Base-by-base conservation (phyloP, 2,888 invertebrate genomes). In the Ophonus ardosiacus region DNA sequence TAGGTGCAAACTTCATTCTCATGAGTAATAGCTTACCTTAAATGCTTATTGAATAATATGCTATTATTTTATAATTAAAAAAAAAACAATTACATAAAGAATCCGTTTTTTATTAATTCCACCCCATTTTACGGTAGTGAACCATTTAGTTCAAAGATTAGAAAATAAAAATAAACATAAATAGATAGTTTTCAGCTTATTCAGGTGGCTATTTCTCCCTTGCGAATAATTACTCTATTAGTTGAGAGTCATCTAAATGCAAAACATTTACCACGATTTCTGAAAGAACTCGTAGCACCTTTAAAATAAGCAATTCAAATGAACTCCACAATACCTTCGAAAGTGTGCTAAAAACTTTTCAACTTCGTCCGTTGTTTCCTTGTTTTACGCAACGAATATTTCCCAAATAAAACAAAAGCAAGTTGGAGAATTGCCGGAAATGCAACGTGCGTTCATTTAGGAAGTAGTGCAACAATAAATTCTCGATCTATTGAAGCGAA, bases 381-480 rank as follows among this genome's bases (percentile, higher is more conserved):
- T 68, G 31, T 68, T 38, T 68, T 68, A 68, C 68, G 68, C 68
- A 38, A 15, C 40, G 21, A 82, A 71, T 63, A 63, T 63, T 63
- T 63, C 24, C 17, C 15, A 63, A 63, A 71, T 57, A 71, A 38
- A 82, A 68, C 59, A 82, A 57, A 38, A 80, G 61, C 21, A 18
- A 56, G 74, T 40, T 7, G 65, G 13, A 68, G 51, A 81, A 81
- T 56, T 81, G 68, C 5, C 21, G 31, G 63, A 43, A 65, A 21
- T 13, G 63, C 63, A 81, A 71, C 82, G 71, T 82, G 71, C 71
- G 57, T 57, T 59, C 82, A 82, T 71, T 82, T 82, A 82, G 71
- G 82, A 82, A 82, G 82, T 71, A 82, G 82, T 82, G 38, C 18
- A 68, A 31, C 82, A 56, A 82, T 82, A 82, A 82, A 82, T 82